Evolutionary conservation across 2,113 vertebrate genomes (phyloP).

Genomic region (Aegotheles bennettii): DNA sequence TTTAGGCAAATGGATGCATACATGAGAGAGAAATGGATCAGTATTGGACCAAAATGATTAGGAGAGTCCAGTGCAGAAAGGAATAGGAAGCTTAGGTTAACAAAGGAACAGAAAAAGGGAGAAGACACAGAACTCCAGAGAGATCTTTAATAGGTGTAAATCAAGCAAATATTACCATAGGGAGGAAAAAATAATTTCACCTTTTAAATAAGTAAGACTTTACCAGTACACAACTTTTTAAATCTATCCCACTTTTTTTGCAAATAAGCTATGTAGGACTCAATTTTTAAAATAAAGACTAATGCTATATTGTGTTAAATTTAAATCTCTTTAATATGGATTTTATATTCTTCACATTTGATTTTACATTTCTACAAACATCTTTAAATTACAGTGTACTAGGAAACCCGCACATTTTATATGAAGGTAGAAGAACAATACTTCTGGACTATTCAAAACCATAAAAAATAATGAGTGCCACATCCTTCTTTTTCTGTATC

Average conservation of each 20-base stretch:
- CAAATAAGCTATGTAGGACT: not conserved
- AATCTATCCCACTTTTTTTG: not conserved
- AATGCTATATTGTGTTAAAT: not conserved
- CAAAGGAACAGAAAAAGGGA: not conserved
- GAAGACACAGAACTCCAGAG: not conserved
- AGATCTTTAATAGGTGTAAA: not conserved
- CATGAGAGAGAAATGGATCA: not conserved
- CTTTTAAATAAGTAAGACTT: not conserved
- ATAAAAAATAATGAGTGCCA: not conserved
- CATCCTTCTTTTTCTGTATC: slow-evolving; percentile 16
- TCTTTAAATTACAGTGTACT: slow-evolving; percentile 4
- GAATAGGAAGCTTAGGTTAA: not conserved
- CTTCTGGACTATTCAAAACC: not conserved
- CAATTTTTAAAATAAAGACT: slow-evolving; percentile 24
- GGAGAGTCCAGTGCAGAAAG: not conserved
- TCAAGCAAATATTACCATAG: not conserved
- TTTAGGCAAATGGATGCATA: not conserved
- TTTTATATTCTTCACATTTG: not conserved
- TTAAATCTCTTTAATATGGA: slow-evolving; percentile 16
- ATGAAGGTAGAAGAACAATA: not conserved
- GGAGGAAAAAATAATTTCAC: not conserved
- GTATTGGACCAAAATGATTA: not conserved
- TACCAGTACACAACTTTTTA: not conserved
- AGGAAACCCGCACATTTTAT: not conserved
- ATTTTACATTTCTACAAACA: slow-evolving; percentile 27